phyloP scores from a whole-genome alignment of 2,797 vertebrate species.

The Rhyacichthys aspro region DNA sequence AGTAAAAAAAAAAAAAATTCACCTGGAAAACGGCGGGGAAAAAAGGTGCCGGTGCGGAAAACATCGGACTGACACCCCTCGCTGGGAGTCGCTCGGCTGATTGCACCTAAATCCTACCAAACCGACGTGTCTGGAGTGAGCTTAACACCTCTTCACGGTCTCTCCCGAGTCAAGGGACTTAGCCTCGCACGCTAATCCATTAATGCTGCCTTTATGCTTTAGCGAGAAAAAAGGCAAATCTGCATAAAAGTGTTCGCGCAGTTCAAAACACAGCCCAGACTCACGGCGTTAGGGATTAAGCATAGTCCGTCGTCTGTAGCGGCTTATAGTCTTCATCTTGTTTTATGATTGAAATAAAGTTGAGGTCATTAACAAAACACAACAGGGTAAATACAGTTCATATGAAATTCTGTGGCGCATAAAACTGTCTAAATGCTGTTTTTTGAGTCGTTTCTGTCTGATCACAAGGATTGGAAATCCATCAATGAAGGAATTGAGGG shows the following conservation, averaged over 20 bases:
- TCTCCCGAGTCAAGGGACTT: constrained; percentile 32
- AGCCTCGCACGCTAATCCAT: constrained; percentile 45
- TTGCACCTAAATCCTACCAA: constrained; percentile 23
- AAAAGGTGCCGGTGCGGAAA: constrained; percentile 26
- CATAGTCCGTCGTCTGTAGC: constrained; percentile 52
- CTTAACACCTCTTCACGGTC: constrained; percentile 7
- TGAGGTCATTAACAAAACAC: not conserved
- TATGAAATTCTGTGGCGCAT: too few species aligned
- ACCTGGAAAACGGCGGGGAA: constrained; percentile 43
- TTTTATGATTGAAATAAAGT: not conserved
- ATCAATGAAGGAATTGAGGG: constrained; percentile 40
- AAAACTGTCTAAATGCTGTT: too few species aligned
- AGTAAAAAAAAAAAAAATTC: constrained; percentile 35
- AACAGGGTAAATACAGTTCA: not conserved
- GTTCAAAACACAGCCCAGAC: constrained; percentile 26
- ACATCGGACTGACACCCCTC: constrained; percentile 32
- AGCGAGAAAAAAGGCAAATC: constrained; percentile 32
- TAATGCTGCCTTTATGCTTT: constrained; percentile 46
- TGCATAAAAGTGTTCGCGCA: constrained; percentile 40
- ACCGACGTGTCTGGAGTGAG: constrained; percentile 19
- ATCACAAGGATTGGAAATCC: constrained; percentile 31
- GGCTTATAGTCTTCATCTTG: constrained; percentile 17
- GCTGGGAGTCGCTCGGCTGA: constrained; percentile 11
- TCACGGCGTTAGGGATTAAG: constrained; percentile 50
- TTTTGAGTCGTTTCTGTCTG: constrained; percentile 25